These are phyloP conservation scores for Shargacucullia verbasci DNA, from an alignment of 2,888 invertebrate genomes.

Conservation along the genomic window DNA sequence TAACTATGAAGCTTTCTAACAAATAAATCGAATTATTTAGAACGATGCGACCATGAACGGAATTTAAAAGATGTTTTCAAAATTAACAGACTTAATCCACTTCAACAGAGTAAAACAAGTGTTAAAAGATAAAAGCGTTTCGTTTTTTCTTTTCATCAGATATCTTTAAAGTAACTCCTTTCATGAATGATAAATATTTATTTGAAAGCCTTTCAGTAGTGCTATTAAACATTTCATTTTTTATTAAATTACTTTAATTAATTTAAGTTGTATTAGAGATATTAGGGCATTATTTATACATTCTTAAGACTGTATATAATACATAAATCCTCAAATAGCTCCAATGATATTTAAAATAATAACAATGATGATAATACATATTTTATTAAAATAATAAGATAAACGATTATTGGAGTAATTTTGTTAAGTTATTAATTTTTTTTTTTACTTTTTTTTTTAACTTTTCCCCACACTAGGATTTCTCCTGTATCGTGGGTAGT, in stretches of 20 bases:
- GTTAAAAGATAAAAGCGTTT: neutral
- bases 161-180: conserved; percentile 4
- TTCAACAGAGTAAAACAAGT: conserved; percentile 2
- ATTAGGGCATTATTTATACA: neutral
- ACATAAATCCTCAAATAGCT: too few species aligned
- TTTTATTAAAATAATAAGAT: too few species aligned
- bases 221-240: conserved; percentile 1
- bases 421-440: too few species aligned
- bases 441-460: too few species aligned
- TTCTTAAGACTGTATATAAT: too few species aligned
- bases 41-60: neutral
- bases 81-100: conserved; percentile 4
- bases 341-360: too few species aligned
- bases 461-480: too few species aligned
- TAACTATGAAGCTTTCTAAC: conserved; percentile 4
- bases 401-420: too few species aligned
- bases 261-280: conserved; percentile 4
- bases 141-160: neutral
- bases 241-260: conserved; percentile 2
- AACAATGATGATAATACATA: too few species aligned
- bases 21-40: neutral
- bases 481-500: too few species aligned
- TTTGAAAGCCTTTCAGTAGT: conserved; percentile 6
- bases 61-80: neutral
- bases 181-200: conserved; percentile 26